Evolutionary conservation across 2,797 vertebrate species (phyloP), one percentile per base, ranked within the genome.

Genomic region (Coregonus ussuriensis): DNA sequence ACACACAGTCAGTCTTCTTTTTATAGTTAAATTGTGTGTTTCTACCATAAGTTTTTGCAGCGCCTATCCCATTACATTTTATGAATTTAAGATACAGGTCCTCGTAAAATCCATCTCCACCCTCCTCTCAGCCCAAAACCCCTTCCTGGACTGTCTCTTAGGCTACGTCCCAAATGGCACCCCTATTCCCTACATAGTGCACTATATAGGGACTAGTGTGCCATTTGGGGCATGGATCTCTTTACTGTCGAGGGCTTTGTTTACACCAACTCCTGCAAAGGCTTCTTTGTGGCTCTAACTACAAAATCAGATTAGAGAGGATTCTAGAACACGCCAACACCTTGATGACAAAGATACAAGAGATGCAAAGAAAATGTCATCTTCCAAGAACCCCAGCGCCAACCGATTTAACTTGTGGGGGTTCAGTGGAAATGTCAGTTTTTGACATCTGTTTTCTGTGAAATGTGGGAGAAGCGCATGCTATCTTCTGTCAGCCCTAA

Each of bases 271-370:
- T 72, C 56, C 52, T 74, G 85, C 79, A 85, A 88, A 84, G 79
- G 83, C 63, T 67, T 78, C 82, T 88, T 83, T 86, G 83, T 88
- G 76, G 16, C 63, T 73, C 71, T 82, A 79, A 83, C 85, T 74
- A 80, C 79, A 78, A 84, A 88, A 88, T 85, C 82, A 79, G 83
- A 88, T 88, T 86, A 86, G 85, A 86, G 74, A 53, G 75, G 72
- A 82, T 80, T 77, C 77, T 25, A 25, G 25, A 25, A 59, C 74
- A 76, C 66, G 81, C 83, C 85, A 87, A 59, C 71, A 73, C 83
- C 87, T 86, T 88, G 83, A 88, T 79, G 82, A 79, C 80, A 76
- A 72, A 78, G 76, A 78, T 73, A 80, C 78, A 73, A 74, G 79
- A 82, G 77, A 81, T 75, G 81, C 79, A 81, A 82, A 80, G 77